A percentile compares a stretch with the other conserved stretches of the same genome.
These are phyloP conservation scores for Pristionchus arcanus DNA, from an alignment of 2,888 invertebrate genomes.

Conservation along the genomic window DNA sequence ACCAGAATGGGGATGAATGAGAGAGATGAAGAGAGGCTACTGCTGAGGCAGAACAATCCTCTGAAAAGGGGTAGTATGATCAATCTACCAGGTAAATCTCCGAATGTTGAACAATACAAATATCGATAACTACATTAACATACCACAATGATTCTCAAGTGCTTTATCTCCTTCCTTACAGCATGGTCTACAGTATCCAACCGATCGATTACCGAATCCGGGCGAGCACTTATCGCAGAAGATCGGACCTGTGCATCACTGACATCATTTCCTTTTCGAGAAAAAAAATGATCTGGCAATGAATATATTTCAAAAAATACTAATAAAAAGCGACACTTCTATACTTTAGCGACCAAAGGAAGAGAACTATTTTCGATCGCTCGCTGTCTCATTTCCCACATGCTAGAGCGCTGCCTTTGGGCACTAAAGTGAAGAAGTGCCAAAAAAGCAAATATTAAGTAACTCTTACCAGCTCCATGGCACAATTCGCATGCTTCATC, in stretches of 20 bases:
- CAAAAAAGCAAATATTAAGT: neutral
- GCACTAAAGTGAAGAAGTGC: too few relatives aligned
- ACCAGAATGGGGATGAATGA: conserved; percentile 53
- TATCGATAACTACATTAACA: conserved; percentile 1
- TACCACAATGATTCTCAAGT: conserved; percentile 65
- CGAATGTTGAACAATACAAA: too few relatives aligned
- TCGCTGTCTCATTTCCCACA: too few relatives aligned
- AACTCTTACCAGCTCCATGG: conserved; percentile 69
- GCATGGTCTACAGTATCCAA: conserved; percentile 77
- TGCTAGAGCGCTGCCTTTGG: too few relatives aligned
- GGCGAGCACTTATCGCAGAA: conserved; percentile 74
- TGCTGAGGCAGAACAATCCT: conserved; percentile 62
- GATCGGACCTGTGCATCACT: conserved; percentile 66
- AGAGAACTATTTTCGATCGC: too few relatives aligned
- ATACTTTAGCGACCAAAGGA: too few relatives aligned
- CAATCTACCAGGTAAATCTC: too few relatives aligned
- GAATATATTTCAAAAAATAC: neutral
- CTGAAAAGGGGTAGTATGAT: conserved; percentile 56
- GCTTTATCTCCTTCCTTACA: conserved; percentile 66
- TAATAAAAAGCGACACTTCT: too few relatives aligned
- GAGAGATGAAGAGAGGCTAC: conserved; percentile 29
- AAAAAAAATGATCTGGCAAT: neutral
- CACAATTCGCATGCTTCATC: conserved; percentile 75
- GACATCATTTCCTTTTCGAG: neutral
- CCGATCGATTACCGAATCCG: conserved; percentile 73